Base-by-base conservation (phyloP, 2,888 invertebrate species). In the Bhutanitis thaidina region DNA sequence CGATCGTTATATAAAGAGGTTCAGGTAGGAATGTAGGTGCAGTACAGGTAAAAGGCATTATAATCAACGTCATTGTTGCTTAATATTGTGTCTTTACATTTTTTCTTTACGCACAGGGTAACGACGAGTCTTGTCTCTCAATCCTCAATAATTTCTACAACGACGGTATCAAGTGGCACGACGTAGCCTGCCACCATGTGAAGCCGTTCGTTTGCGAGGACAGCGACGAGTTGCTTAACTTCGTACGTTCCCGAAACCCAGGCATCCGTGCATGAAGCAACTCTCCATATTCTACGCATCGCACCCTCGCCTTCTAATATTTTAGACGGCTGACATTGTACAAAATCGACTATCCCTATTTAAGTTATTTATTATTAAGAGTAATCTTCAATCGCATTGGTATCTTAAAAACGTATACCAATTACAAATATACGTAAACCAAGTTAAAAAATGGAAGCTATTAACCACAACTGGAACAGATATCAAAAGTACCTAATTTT, bases 81-180 rank as follows among this genome's bases (percentile, higher is more conserved):
- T 27, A 27, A 27, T 7, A 27, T 5, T 4, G 5, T 27, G 27
- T 8, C 8, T 27, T 20, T 20, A 10, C 13, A 27, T 60, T 44
- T 60, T 43, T 7, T 34, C 1, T 34, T 34, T 34, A 12, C 7
- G 4, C 12, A 7, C 81, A 94, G 94, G 96, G 96, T 61, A 96
- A 96, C 74, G 97, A 97, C 76, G 97, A 97, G 87, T 96, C 96
- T 36, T 97, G 97, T 75, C 78, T 97, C 69, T 94, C 96, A 49
- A 95, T 97, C 64, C 87, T 97, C 72, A 97, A 97, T 90, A 96
- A 97, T 83, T 96, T 97, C 91, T 97, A 97, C 91, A 95, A 94
- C 74, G 95, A 95, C 73, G 95, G 95, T 56, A 90, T 95, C 71
- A 95, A 95, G 80, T 95, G 95, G 95, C 95, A 96, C 89, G 95